Evolutionary conservation across 92 coral and sea anemone species (phyloP).

Genomic region (Epizoanthus illoricatus): DNA sequence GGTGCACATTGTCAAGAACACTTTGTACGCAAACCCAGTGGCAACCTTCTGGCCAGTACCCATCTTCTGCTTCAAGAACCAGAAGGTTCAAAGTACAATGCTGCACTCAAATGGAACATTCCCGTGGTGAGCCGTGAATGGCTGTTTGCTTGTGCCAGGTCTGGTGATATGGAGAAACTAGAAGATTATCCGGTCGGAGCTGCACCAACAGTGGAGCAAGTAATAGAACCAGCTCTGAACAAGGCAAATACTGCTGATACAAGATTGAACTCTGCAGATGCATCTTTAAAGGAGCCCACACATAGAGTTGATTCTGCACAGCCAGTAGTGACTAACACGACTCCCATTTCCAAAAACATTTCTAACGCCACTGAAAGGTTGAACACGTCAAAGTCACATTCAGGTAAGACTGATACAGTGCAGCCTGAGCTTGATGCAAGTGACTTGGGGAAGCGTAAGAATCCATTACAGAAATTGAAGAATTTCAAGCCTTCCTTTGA

Average conservation of each 20-base stretch:
- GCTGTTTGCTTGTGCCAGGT: slow-evolving; percentile 86
- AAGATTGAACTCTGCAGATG: background rate
- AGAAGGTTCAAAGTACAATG: slow-evolving; percentile 80
- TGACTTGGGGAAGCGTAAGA: background rate
- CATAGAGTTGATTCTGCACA: background rate
- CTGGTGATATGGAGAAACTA: slow-evolving; percentile 48
- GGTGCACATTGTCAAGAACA: slow-evolving; percentile 91
- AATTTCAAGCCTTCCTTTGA: slow-evolving; percentile 87
- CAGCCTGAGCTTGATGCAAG: too few species aligned
- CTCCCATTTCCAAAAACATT: background rate
- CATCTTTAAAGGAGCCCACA: background rate
- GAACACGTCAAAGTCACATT: background rate
- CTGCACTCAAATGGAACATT: slow-evolving; percentile 87
- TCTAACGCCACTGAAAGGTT: background rate
- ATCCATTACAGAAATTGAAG: slow-evolving; percentile 43
- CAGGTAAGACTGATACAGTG: background rate
- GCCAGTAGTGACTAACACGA: background rate
- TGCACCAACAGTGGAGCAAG: background rate
- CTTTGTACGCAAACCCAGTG: slow-evolving; percentile 75
- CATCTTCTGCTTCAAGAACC: slow-evolving; percentile 86
- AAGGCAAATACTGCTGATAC: background rate
- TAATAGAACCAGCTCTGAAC: background rate
- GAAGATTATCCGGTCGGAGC: slow-evolving; percentile 51
- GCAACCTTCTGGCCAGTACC: slow-evolving; percentile 72
- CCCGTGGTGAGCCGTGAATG: slow-evolving; percentile 75